Base-by-base conservation (phyloP, 2,888 invertebrate species). In the Ephialtes manifestator region DNA sequence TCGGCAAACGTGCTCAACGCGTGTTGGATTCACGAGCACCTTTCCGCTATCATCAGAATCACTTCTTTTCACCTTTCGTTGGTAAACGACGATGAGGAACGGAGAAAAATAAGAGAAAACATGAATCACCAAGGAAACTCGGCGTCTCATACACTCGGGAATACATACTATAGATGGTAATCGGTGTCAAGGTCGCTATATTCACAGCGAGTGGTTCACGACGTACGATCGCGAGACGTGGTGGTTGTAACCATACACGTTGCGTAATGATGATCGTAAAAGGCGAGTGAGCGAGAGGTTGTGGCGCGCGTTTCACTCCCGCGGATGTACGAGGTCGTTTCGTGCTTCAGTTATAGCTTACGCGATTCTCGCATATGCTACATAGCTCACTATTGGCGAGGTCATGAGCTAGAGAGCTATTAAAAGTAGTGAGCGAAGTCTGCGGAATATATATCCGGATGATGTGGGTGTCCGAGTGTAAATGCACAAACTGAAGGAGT, bases 161-260 rank as follows among this genome's bases (percentile, higher is more conserved):
- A 72, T 76, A 77, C 63, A 4, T 13, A 31, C 28, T n/a, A 18
- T 67, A 83, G 76, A 88, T 84, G 89, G 71, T 88, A 88, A 93
- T 93, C 89, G 90, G 92, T 92, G 93, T 93, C 93, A 94, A 94
- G 94, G 94, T 93, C 93, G 90, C 13, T 81, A 75, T 84, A 86
- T 83, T 48, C 70, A 65, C 65, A 70, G 46, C 24, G 65, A 28
- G 76, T 67, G 65, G 43, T 65, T 78, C 60, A 71, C 74, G 77
- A 76, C 70, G 75, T 75, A 65, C 72, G 83, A 83, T 80, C 74
- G 58, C 76, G 76, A 70, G 85, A 77, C 81, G 74, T 51, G 79
- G 51, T 60, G 48, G 70, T 76, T 85, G 83, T 83, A 76, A 76
- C 51, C 79, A 53, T 78, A 74, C 70, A 65, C 75, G 77, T 87